phyloP scores from a whole-genome alignment of 2,113 vertebrate genomes.

The Lepisosteus osseus region DNA sequence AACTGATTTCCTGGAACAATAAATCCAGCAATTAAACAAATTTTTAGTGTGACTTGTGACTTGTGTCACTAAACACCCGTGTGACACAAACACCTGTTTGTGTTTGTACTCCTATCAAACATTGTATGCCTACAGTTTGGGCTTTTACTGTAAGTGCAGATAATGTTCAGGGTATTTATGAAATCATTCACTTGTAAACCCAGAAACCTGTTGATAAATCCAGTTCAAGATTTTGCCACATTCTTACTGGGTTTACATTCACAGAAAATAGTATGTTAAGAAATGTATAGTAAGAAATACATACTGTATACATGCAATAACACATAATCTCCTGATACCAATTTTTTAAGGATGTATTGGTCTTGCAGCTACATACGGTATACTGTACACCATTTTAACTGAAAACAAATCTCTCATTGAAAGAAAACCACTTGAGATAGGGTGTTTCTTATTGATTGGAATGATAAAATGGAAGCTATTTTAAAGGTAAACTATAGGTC shows the following conservation, averaged over 20 bases:
- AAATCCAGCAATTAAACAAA: too few relatives aligned
- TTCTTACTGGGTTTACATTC: not conserved
- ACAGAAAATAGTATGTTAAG: not conserved
- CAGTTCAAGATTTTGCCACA: not conserved
- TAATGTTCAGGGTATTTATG: slow-evolving; percentile 8
- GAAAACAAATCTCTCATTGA: not conserved
- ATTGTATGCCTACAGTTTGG: too few relatives aligned
- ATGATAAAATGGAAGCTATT: not conserved
- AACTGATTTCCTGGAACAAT: too few relatives aligned
- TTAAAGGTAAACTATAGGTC: not conserved
- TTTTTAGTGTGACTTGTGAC: too few relatives aligned
- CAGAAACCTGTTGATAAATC: not conserved
- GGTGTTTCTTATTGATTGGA: not conserved
- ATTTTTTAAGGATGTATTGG: not conserved
- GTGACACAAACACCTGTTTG: too few relatives aligned
- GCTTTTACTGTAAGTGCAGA: not conserved
- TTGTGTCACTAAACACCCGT: too few relatives aligned
- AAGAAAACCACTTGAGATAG: not conserved
- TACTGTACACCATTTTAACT: not conserved
- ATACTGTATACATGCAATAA: not conserved
- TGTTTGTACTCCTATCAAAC: too few relatives aligned
- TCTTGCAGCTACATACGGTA: not conserved
- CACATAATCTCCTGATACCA: not conserved
- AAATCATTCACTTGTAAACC: slow-evolving; percentile 20
- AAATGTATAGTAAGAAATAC: not conserved